Percentiles rank a stretch among this genome's conserved stretches.
phyloP scores from a whole-genome alignment of 2,888 invertebrate species.

The Eupithecia subfuscata region DNA sequence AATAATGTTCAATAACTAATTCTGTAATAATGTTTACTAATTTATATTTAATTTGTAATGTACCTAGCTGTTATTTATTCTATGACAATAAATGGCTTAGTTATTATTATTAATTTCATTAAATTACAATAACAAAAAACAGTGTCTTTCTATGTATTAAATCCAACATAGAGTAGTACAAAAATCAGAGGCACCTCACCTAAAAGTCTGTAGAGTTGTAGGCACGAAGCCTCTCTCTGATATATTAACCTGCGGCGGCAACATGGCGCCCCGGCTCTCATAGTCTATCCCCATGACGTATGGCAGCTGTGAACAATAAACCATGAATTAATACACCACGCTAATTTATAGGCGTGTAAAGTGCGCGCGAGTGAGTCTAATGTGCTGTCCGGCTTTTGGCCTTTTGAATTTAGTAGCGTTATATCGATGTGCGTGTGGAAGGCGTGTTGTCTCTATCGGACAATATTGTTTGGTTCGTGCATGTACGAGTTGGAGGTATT shows the following conservation, averaged over 20 bases:
- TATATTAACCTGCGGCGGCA: slow-evolving; percentile 92
- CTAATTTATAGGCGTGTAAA: slow-evolving; percentile 30
- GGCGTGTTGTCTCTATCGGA: not conserved
- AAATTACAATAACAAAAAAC: not conserved
- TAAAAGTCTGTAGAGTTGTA: slow-evolving; percentile 89
- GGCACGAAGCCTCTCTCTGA: slow-evolving; percentile 92
- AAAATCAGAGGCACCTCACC: slow-evolving; percentile 63
- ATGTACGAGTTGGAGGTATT: not conserved
- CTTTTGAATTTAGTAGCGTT: slow-evolving; percentile 14
- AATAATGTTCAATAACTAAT: too few relatives aligned
- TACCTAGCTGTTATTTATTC: too few relatives aligned
- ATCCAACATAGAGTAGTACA: not conserved
- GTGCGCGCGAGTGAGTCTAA: slow-evolving; percentile 20
- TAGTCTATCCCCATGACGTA: slow-evolving; percentile 91
- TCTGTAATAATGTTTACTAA: too few relatives aligned
- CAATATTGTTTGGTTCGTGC: not conserved
- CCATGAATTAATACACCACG: slow-evolving; percentile 34
- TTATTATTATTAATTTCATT: not conserved
- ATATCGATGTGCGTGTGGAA: not conserved
- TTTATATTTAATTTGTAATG: too few relatives aligned
- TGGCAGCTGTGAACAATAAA: slow-evolving; percentile 83
- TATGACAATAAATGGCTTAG: too few relatives aligned
- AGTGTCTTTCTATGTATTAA: not conserved
- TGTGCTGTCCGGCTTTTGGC: slow-evolving; percentile 16
- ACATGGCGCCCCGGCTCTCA: slow-evolving; percentile 90